Base-by-base conservation (phyloP, 2,797 vertebrate species). In the Setipinna tenuifilis region DNA sequence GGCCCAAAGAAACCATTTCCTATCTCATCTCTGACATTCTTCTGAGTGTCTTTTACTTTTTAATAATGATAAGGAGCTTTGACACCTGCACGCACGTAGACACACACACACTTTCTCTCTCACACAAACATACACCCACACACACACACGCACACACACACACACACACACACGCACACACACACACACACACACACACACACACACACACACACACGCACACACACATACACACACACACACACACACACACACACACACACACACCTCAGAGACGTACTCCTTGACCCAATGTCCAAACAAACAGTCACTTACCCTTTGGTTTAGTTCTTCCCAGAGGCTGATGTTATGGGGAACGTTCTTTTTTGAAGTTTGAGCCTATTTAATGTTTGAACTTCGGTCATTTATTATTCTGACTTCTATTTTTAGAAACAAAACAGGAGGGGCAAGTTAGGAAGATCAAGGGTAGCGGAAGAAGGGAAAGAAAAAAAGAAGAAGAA, bases 401-500 rank as follows among this genome's bases (percentile, higher is more conserved):
- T 44, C 31, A 9, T 78, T 80, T 84, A 23, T 81, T 84, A 44
- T 78, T 78, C 83, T 58, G 28, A 11, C 31, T 58, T 58, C 54
- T 28, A 80, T 41, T 71, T 25, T 41, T 41, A 58, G 75, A 50
- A 19, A 75, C 28, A 19, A 35, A 35, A 19, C 28, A 75, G 31
- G 68, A 71, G 28, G 11, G 65, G 65, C 2, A 12, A 3, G 14
- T 54, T 54, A 17, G 25, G 65, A 2, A 25, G 10, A 10, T 12
- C 9, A 16, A 2, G 65, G 12, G 83, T 68, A 46, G 23, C 62
- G 54, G 2, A 17, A 81, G 46, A 50, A 17, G 68, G 59, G 50
- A 2, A 54, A 7, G 9, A 9, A 14, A 54, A 54, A 7, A 54
- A 54, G 9, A 54, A 54, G 50, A 54, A 54, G 50, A 54, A 54